Base-by-base conservation (phyloP, 2,113 vertebrate genomes). In the Dolichallabes microphthalmus region DNA sequence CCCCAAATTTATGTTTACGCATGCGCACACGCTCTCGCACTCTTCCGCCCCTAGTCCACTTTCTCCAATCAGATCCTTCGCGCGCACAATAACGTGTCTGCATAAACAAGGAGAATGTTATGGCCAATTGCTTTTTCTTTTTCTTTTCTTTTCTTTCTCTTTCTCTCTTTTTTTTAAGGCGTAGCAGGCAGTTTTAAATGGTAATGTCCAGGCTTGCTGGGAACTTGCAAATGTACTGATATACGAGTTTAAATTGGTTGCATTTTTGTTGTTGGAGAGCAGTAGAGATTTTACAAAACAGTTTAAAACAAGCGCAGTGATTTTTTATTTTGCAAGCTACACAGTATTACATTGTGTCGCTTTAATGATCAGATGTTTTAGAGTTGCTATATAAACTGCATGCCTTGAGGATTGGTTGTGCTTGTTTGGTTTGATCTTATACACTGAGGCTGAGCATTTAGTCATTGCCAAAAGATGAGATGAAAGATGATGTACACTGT, bases 1-100 rank as follows among this genome's bases (percentile, higher is more conserved):
- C 93, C 93, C 89, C 89, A 94, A 93, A 63, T 95, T 95, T 94
- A 93, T 95, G 94, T 94, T 94, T 94, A 93, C 86, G 69, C 92
- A 90, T 90, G 85, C 90, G 85, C 89, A 86, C 89, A 61, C 91
- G 91, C 89, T 86, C 90, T 88, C 86, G 64, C 75, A 66, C 66
- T 61, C 85, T 83, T 68, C 83, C 85, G 83, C 82, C 83, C 92
- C 92, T 93, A 92, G 92, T 93, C 92, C 92, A 92, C 92, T 92
- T 92, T 82, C 85, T 92, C 91, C 87, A 86, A 94, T 94, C 93
- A 93, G 93, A 95, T 94, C 93, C 92, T 86, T 86, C 76, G 64
- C 87, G 90, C 91, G 92, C 92, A 93, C 91, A 90, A 92, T 0
- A 91, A 93, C 93, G 89, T 93, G 87, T 85, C 50, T 58, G 32